Evolutionary conservation across 2,797 vertebrate species (phyloP).

Genomic region (Silurus lanzhouensis): DNA sequence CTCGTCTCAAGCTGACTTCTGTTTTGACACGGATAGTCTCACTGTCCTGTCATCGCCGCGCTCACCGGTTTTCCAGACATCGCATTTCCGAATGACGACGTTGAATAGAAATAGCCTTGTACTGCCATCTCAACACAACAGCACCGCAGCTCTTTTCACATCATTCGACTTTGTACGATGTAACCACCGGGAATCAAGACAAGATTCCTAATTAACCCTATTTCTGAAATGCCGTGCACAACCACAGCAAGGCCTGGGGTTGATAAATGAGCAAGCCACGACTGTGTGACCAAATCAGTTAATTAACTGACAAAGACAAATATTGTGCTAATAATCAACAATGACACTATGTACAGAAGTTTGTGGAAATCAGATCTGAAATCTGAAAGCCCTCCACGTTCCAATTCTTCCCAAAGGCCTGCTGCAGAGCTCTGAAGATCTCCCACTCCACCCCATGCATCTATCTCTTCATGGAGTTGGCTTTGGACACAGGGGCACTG

Average conservation of each 20-base stretch:
- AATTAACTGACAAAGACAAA: neutral
- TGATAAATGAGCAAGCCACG: neutral
- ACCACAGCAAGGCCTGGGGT: neutral
- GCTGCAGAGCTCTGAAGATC: no score
- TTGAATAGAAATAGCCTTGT: neutral
- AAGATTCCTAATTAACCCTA: neutral
- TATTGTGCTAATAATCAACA: no score
- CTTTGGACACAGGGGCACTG: no score
- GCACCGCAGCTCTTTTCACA: neutral
- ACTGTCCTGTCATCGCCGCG: neutral
- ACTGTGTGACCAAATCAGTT: neutral
- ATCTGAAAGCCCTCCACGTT: no score
- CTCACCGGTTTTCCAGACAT: neutral
- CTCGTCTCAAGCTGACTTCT: neutral
- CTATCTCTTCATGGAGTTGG: no score
- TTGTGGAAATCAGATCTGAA: no score
- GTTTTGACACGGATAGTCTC: neutral
- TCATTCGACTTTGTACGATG: neutral
- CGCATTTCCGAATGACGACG: neutral
- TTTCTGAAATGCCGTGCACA: neutral
- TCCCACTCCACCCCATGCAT: no score
- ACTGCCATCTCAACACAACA: neutral
- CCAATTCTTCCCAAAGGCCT: no score
- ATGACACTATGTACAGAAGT: no score
- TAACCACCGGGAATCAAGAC: neutral